A percentile compares a stretch with the other conserved stretches of the same genome.
These are phyloP conservation scores for Myotis findleyi DNA, from an alignment of 2,797 vertebrate species.

Conservation along the genomic window DNA sequence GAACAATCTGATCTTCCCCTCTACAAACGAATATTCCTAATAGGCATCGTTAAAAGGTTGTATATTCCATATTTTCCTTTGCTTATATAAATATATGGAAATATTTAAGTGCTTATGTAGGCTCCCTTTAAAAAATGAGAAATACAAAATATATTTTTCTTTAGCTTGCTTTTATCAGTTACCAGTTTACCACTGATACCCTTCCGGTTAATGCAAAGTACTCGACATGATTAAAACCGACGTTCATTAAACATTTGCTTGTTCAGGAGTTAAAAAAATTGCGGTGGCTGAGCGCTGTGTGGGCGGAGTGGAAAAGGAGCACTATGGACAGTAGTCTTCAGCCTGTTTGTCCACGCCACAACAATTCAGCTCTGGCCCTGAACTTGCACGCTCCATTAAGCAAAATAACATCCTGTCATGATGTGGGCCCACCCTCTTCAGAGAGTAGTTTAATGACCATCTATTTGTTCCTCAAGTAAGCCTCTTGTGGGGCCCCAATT, in stretches of 20 bases:
- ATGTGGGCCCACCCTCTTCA: not conserved
- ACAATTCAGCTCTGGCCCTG: not conserved
- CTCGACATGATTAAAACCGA: not conserved
- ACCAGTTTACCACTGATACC: not conserved
- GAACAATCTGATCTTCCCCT: not conserved
- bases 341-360: not conserved
- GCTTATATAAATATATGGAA: constrained; percentile 16
- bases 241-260: not conserved
- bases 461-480: constrained; percentile 22
- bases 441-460: not conserved
- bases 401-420: not conserved
- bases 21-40: not conserved
- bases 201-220: not conserved
- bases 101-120: not conserved
- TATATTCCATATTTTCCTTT: constrained; percentile 39
- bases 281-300: not conserved
- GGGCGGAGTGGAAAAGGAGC: not conserved
- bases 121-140: not conserved
- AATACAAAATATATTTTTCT: not conserved
- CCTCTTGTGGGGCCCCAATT: not conserved
- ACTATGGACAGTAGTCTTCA: not conserved
- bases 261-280: not conserved
- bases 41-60: not conserved
- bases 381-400: not conserved
- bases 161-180: not conserved